phyloP scores from a whole-genome alignment of 2,113 vertebrate species.

The Lonchura striata region DNA sequence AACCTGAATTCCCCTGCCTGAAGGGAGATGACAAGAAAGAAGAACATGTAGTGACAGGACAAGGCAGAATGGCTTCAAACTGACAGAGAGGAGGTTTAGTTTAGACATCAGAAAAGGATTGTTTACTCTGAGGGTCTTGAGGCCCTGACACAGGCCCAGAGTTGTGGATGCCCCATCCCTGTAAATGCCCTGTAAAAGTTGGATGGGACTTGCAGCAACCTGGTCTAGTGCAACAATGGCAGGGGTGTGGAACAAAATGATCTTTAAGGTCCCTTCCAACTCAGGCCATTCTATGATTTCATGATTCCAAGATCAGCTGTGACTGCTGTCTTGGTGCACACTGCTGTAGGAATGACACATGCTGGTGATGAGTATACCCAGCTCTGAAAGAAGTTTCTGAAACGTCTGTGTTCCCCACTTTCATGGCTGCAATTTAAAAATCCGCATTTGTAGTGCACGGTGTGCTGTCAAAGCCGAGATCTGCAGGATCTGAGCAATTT shows the following conservation, averaged over 20 bases:
- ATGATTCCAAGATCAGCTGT: background rate
- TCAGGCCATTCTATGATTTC: background rate
- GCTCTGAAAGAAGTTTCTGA: background rate
- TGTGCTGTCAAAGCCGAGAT: background rate
- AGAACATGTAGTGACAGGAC: background rate
- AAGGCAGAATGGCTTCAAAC: background rate
- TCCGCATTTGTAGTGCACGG: background rate
- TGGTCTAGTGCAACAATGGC: background rate
- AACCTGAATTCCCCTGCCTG: background rate
- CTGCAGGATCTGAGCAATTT: background rate
- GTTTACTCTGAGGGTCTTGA: background rate
- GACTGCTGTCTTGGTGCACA: fast-evolving
- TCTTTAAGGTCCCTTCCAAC: background rate
- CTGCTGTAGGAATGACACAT: fast-evolving
- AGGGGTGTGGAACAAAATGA: background rate
- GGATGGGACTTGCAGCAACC: background rate
- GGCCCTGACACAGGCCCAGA: background rate
- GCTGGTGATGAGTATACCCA: fast-evolving
- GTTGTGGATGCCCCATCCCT: background rate
- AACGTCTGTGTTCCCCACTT: background rate
- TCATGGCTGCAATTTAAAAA: background rate
- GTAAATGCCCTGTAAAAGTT: background rate
- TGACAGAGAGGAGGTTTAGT: background rate
- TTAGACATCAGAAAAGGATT: background rate
- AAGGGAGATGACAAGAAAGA: background rate